A percentile compares a stretch with the other conserved stretches of the same genome.
Conservation (phyloP, 1,140 invertebrate genomes). For the Drosophila sulfurigaster region DNA sequence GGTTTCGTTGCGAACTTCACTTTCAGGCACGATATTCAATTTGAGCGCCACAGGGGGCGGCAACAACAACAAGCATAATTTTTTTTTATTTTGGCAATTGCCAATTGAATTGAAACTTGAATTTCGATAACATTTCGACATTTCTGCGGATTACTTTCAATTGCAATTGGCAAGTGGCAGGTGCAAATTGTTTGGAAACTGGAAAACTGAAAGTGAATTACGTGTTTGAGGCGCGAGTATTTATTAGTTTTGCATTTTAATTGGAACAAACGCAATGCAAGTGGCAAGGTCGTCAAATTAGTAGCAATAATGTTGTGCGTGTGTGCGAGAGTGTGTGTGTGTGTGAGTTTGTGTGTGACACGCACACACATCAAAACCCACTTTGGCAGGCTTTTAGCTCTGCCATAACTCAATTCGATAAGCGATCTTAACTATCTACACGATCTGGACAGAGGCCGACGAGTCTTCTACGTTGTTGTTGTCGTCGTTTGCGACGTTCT, state of each 20-base stretch:
- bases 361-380: constrained; percentile 27
- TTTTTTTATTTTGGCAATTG: constrained; percentile 46
- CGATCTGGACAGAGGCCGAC: constrained; percentile 54
- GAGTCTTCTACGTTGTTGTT: background rate
- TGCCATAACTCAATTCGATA: constrained; percentile 78
- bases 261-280: constrained; percentile 45
- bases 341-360: background rate
- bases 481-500: background rate
- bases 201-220: constrained; percentile 40
- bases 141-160: constrained; percentile 39
- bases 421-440: constrained; percentile 82
- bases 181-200: constrained; percentile 24
- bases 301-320: background rate
- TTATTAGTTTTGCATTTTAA: constrained; percentile 36
- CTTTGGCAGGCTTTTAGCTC: constrained; percentile 79
- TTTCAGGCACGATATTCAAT: constrained; percentile 77
- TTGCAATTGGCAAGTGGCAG: constrained; percentile 24
- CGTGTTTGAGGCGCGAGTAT: background rate
- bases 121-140: constrained; percentile 73
- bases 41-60: constrained; percentile 61
- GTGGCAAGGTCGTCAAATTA: constrained; percentile 63
- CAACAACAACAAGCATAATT: constrained; percentile 19
- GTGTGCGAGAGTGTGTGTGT: background rate
- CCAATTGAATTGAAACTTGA: constrained; percentile 50
- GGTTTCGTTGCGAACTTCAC: constrained; percentile 48